Base-by-base conservation (phyloP, 2,797 vertebrate genomes). In the Chaunax sp. region DNA sequence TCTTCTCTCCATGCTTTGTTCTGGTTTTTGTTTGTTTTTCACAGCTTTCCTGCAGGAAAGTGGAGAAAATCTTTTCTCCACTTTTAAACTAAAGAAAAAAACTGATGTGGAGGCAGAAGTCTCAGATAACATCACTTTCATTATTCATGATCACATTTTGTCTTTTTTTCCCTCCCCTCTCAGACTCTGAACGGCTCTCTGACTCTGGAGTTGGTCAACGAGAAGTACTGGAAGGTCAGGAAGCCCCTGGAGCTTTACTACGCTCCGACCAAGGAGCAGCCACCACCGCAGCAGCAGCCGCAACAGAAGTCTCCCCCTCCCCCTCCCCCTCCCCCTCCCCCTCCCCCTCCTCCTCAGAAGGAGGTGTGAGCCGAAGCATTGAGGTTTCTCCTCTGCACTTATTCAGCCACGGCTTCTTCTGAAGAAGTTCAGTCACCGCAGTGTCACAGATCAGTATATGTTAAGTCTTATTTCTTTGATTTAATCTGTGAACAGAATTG, bases 191-290 rank as follows among this genome's bases (percentile, higher is more conserved):
- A 97, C 15, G 96, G 96, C 28, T 97, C 96, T 0, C 90, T 96
- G 85, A 97, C 96, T 8, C 89, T 97, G 87, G 96, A 97, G 88
- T 65, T 97, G 76, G 96, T 97, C 46, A 97, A 96, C 4, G 95
- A 97, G 90, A 97, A 97, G 63, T 97, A 95, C 89, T 97, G 96
- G 96, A 97, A 97, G 83, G 92, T 96, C 58, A 86, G 94, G 72
- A 94, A 94, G 60, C 96, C 96, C 0, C 87, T 97, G 84, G 96
- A 97, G 88, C 91, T 97, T 7, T 97, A 94, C 90, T 97, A 97
- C 3, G 96, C 96, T 5, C 95, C 94, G n/a, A 97, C 95, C 81
- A 95, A 95, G 90, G 95, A 96, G 45, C 95, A 94, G 62, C 95
- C 93, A 20, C 81, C 61, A 1, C 47, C 3, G 1, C 43, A 0